These are phyloP conservation scores for Uloborus plumipes DNA, from an alignment of 2,888 invertebrate genomes.

Conservation along the genomic window DNA sequence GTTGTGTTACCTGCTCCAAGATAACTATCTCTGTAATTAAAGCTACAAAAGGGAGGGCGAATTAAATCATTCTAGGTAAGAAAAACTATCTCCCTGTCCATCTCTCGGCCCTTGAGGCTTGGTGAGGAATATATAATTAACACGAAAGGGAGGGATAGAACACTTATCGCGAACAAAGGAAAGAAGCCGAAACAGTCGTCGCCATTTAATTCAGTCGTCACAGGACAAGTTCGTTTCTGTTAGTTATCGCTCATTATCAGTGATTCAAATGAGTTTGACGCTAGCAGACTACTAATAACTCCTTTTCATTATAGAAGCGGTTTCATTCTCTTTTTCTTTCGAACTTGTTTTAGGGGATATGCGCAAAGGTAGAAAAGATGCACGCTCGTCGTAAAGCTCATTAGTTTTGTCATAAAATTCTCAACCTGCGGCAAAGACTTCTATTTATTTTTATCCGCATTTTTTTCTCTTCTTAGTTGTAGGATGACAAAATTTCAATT, in stretches of 20 bases:
- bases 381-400: not conserved
- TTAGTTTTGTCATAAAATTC: no score
- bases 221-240: conserved; percentile 40
- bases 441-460: no score
- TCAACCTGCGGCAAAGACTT: no score
- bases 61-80: conserved; percentile 33
- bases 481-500: no score
- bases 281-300: conserved; percentile 40
- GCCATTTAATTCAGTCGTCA: conserved; percentile 52
- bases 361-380: not conserved
- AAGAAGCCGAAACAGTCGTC: conserved; percentile 28
- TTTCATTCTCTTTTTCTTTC: not conserved
- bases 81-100: conserved; percentile 46
- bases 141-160: not conserved
- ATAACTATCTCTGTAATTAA: conserved; percentile 46
- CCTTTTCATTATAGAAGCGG: conserved; percentile 21
- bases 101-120: conserved; percentile 7
- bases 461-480: no score
- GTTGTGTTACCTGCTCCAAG: not conserved
- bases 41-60: conserved; percentile 41
- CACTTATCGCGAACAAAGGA: conserved; percentile 31
- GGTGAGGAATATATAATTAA: conserved; percentile 48
- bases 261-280: conserved; percentile 33
- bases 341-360: not conserved
- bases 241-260: conserved; percentile 55